Percentiles rank a stretch among this genome's conserved stretches.
These are phyloP conservation scores for Troides oblongomaculatus DNA, from an alignment of 2,888 invertebrate species.

Conservation along the genomic window DNA sequence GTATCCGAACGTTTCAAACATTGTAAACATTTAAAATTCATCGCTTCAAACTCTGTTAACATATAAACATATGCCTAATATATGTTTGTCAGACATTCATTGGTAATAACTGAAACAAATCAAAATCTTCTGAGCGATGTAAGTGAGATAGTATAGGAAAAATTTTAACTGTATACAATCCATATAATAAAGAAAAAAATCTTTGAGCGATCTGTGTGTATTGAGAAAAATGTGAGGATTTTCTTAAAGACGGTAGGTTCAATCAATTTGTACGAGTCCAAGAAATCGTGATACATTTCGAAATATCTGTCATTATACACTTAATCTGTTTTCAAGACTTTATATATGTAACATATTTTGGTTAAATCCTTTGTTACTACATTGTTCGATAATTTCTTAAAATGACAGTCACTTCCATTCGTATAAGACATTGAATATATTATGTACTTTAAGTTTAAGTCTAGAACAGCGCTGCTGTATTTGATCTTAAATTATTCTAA, in stretches of 20 bases:
- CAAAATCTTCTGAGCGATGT: no score
- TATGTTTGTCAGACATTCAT: no score
- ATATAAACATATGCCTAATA: no score
- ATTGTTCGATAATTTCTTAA: not conserved
- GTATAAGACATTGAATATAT: not conserved
- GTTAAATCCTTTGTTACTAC: not conserved
- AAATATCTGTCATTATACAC: constrained; percentile 30
- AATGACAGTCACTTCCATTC: not conserved
- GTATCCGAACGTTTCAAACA: not conserved
- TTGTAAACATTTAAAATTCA: not conserved
- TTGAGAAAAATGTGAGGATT: constrained; percentile 9
- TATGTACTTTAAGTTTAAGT: not conserved
- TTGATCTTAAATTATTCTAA: no score
- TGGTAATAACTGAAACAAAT: no score
- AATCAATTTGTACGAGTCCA: constrained; percentile 58
- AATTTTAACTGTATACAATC: no score
- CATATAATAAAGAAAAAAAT: not conserved
- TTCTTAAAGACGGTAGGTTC: constrained; percentile 38
- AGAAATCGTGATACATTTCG: constrained; percentile 50
- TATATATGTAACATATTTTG: not conserved
- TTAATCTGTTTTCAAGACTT: not conserved
- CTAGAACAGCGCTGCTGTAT: no score
- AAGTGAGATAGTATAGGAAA: no score
- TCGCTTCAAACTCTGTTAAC: no score
- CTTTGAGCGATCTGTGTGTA: not conserved